Base-by-base conservation (phyloP, 2,888 invertebrate genomes). In the Philaethria dido region DNA sequence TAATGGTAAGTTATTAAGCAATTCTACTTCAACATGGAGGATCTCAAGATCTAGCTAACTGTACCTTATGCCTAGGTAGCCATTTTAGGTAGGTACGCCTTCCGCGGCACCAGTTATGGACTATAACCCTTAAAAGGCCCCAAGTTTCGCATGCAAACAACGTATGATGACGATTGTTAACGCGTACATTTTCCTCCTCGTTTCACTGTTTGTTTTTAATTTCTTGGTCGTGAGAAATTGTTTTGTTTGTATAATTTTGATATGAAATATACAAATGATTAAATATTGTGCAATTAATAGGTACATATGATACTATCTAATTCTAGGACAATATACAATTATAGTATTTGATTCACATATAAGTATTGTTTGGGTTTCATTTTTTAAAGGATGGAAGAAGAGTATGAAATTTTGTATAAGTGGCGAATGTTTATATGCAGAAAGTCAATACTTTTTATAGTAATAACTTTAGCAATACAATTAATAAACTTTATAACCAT, bases 1-100 rank as follows among this genome's bases (percentile, higher is more conserved):
- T 89, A 88, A 89, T 87, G 78, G 82, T 72, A 78, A 80, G 88
- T 87, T 87, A 91, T 89, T 88, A 89, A 87, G 87, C 86, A 87
- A 87, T 88, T 85, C 82, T 80, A 82, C 75, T 75, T 74, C 74
- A 83, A 84, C 82, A 85, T 82, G 84, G 79, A 82, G 77, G 81
- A 76, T 81, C 81, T 84, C 80, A 75, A 81, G 66, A 65, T 69
- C 59, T 65, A 62, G 65, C 63, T 69, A 67, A 59, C 54, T 65
- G 64, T 64, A 70, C 45, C 48, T 33, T 47, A 62, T 48, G 54
- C 63, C 39, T 63, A 66, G 59, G 62, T 66, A 62, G 16, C 55
- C 36, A 55, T 50, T 57, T 59, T 62, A 63, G 62, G 50, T 62
- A 59, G 55, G 61, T 69, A 70, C 63, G 66, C 63, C 68, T 63